Conservation (phyloP, 2,888 invertebrate genomes). For the Galerucella calmariensis region DNA sequence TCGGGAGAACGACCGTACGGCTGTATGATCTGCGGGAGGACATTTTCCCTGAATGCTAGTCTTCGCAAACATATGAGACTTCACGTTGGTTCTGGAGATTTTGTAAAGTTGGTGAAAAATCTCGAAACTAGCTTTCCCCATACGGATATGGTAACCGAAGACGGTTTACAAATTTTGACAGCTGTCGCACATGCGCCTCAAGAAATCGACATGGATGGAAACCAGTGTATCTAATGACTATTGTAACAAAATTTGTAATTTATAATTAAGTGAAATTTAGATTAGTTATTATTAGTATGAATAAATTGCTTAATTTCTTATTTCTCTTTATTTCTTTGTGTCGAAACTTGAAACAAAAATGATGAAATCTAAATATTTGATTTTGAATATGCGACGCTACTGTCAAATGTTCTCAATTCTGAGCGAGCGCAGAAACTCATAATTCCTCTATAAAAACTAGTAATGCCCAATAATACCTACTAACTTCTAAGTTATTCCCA, state of each 20-base stretch:
- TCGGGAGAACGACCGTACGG: slow-evolving; percentile 67
- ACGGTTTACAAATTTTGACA: slow-evolving; percentile 26
- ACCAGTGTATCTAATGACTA: slow-evolving; percentile 19
- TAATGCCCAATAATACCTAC: too few species aligned
- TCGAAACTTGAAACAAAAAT: too few species aligned
- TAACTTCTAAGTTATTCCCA: too few species aligned
- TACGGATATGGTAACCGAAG: slow-evolving; percentile 18
- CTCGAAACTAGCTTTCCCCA: slow-evolving; percentile 8
- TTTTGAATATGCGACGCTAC: too few species aligned
- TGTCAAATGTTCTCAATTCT: too few species aligned
- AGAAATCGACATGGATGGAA: slow-evolving; percentile 21
- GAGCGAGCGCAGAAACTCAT: too few species aligned
- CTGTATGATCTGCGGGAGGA: slow-evolving; percentile 66
- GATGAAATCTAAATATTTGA: too few species aligned
- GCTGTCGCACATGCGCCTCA: slow-evolving; percentile 23
- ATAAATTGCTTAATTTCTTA: slow-evolving; percentile 19
- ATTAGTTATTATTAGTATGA: slow-evolving; percentile 7
- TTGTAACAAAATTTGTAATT: slow-evolving; percentile 10
- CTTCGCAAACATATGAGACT: slow-evolving; percentile 55
- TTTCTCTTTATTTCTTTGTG: too few species aligned
- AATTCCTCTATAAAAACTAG: too few species aligned
- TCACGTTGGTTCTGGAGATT: slow-evolving; percentile 38
- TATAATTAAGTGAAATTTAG: slow-evolving; percentile 12
- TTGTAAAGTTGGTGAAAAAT: slow-evolving; percentile 23
- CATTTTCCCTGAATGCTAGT: slow-evolving; percentile 56